Percentiles rank a stretch among this genome's conserved stretches.
Evolutionary conservation across 2,888 invertebrate species (phyloP).

Genomic region (Xylota sylvarum): DNA sequence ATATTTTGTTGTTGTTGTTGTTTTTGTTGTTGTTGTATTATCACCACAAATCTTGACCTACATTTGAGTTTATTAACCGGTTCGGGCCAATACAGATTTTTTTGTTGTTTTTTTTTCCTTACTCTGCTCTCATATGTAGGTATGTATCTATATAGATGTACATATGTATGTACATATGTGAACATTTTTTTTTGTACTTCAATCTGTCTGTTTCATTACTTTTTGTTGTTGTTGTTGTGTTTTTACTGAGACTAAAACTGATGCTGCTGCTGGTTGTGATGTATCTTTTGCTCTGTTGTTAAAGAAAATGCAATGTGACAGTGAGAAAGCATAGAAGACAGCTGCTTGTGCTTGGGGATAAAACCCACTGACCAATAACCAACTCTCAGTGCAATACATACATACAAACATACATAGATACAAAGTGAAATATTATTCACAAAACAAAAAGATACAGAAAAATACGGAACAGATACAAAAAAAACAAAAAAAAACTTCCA

Average conservation of each 20-base stretch:
- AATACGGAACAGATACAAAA: neutral
- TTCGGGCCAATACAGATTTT: slow-evolving; percentile 78
- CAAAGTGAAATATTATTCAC: slow-evolving; percentile 14
- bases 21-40: slow-evolving; percentile 78
- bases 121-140: slow-evolving; percentile 19
- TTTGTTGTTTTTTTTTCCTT: slow-evolving; percentile 35
- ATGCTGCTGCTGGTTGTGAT: slow-evolving; percentile 32
- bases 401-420: neutral
- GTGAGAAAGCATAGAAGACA: slow-evolving; percentile 15
- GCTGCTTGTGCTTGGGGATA: neutral
- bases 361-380: neutral
- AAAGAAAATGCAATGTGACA: slow-evolving; percentile 20
- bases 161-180: slow-evolving; percentile 6
- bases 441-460: slow-evolving; percentile 14
- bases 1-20: slow-evolving; percentile 40
- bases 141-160: slow-evolving; percentile 7
- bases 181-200: slow-evolving; percentile 39
- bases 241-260: slow-evolving; percentile 4
- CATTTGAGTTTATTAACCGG: slow-evolving; percentile 83
- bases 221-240: slow-evolving; percentile 29
- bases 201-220: slow-evolving; percentile 42
- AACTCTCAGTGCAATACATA: neutral
- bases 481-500: slow-evolving; percentile 19
- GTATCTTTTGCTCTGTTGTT: neutral
- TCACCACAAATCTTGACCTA: slow-evolving; percentile 84